Base-by-base conservation (phyloP, 2,113 vertebrate genomes). In the Callaeas wilsoni region DNA sequence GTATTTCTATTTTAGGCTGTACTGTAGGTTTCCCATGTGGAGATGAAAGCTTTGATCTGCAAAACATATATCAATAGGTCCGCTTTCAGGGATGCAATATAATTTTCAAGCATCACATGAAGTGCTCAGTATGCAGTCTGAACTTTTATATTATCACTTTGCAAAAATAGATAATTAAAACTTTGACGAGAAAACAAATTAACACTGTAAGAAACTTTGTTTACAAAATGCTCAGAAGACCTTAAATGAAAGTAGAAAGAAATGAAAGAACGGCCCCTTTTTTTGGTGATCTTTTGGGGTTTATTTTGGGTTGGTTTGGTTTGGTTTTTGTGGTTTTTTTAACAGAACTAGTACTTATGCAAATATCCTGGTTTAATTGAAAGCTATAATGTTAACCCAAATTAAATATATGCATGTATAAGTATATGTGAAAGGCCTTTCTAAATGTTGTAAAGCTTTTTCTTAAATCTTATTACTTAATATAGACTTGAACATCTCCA, bases 31-130 rank as follows among this genome's bases (percentile, higher is more conserved):
- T 96, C 75, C 63, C 55, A 37, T 44, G 82, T 71, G 84, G n/a
- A 87, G 39, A 9, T 33, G 9, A 87, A 94, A 64, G 25, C 89
- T 96, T 95, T 92, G 76, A 88, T 94, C 83, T 89, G 47, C 30
- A 94, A 79, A 95, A 59, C 47, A 8, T 74, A 6, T 90, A 83
- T 85, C 81, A 93, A 93, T 96, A 91, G 73, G 70, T 60, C 62
- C 89, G 30, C 19, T 87, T 84, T 76, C 50, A 56, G 75, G 62
- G 44, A 49, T 55, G 52, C 30, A 82, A 29, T 44, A 35, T 88
- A 62, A 76, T 83, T 96, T 96, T 62, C 2, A 69, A 33, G 23
- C 42, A 69, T 55, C 71, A 37, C 12, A 47, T 57, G 46, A 94
- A 87, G 27, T 74, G 32, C 79, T 84, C 32, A 67, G 19, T 89